Evolutionary conservation across 2,797 vertebrate species (phyloP).

Genomic region (Anas capensis): DNA sequence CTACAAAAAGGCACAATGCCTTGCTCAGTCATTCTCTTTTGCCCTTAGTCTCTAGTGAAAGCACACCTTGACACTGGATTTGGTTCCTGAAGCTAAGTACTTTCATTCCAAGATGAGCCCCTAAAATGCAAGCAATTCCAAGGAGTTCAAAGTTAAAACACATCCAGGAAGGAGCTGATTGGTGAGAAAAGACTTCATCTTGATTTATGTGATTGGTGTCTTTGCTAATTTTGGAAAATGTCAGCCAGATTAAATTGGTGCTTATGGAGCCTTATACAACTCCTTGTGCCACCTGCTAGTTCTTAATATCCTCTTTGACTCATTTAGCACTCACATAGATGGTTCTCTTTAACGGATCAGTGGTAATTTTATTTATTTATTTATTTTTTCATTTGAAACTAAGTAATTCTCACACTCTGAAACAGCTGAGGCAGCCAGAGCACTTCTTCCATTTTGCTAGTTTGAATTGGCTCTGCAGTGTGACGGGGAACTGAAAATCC

Average conservation of each 20-base stretch:
- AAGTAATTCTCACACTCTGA: not conserved
- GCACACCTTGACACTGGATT: not conserved
- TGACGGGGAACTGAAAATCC: not conserved
- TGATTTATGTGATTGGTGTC: constrained; percentile 13
- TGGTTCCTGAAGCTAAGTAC: not conserved
- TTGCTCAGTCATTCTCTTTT: not conserved
- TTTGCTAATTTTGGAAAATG: constrained; percentile 5
- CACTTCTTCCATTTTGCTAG: not conserved
- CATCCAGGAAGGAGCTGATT: not conserved
- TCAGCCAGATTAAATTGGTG: constrained; percentile 3
- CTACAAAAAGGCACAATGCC: not conserved
- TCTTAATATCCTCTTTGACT: constrained; percentile 39
- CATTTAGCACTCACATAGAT: constrained; percentile 10
- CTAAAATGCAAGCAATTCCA: not conserved
- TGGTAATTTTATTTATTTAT: constrained; percentile 27
- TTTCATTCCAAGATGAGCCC: not conserved
- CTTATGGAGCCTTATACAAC: not conserved
- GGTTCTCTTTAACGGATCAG: not conserved
- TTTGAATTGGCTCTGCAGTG: not conserved
- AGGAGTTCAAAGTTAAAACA: not conserved
- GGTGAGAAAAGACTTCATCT: not conserved
- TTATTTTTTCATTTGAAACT: constrained; percentile 43
- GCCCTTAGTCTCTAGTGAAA: not conserved
- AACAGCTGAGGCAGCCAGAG: not conserved
- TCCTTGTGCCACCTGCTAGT: constrained; percentile 33